Base-by-base conservation (phyloP, 2,888 invertebrate species). In the Prosopocoilus inquinatus region DNA sequence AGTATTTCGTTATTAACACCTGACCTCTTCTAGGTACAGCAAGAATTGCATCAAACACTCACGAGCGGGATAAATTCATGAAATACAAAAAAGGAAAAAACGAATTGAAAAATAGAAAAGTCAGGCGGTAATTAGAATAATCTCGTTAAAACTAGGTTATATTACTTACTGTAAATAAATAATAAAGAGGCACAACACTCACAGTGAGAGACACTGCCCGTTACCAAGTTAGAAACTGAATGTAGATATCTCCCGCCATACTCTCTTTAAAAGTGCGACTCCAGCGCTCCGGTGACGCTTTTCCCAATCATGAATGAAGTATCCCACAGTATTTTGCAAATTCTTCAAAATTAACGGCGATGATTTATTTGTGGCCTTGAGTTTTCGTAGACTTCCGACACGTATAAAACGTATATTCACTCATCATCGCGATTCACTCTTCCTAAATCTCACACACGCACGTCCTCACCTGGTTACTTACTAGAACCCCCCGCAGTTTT, bases 191-290 rank as follows among this genome's bases (percentile, higher is more conserved):
- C 72, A 70, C 73, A 68, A 69, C 73, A 71, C 74, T 65, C 67
- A 72, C 74, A 67, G 68, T 70, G 70, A 71, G 69, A 68, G 72
- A 72, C 70, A 74, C 72, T 70, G 73, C 67, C 70, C 68, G 67
- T 67, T 71, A 68, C 71, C 67, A 71, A 72, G 74, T 73, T 75
- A 73, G 73, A 72, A 75, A 75, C 73, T 73, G 72, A 72, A 74
- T 74, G 70, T 69, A 67, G 68, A 64, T 58, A 68, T 68, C 74
- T 73, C 74, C 75, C 74, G 73, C 75, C 75, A 74, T 73, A 70
- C 71, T 63, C 70, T 70, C 68, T 70, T 69, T 67, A 69, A 71
- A 71, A 70, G 69, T 41, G 51, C 70, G 69, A 69, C 69, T 69
- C 69, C 69, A 68, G 67, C 64, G 64, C 63, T 59, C 41, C 47